Evolutionary conservation across 2,113 vertebrate species (phyloP).

Genomic region (Paedocypris sp.): DNA sequence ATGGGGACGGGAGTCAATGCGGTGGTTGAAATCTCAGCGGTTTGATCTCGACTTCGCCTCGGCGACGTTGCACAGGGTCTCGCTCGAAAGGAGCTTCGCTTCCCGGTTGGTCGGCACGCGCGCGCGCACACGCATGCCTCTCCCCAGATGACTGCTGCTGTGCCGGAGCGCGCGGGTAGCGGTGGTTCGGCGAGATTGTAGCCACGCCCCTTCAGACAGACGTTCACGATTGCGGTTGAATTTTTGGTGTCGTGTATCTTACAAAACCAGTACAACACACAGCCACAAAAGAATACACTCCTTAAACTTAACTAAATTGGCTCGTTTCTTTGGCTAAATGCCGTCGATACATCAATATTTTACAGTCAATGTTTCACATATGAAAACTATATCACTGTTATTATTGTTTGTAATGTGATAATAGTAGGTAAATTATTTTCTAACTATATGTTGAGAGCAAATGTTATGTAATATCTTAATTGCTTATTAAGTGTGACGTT

Average conservation of each 20-base stretch:
- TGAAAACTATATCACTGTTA: no score
- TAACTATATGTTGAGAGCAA: no score
- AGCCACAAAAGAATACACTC: background rate
- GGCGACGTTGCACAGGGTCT: background rate
- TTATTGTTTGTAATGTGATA: no score
- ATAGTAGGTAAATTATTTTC: no score
- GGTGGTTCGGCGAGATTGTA: background rate
- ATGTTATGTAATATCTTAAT: no score
- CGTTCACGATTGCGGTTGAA: background rate
- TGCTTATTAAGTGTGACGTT: no score
- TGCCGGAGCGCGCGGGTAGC: background rate
- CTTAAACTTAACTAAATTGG: no score
- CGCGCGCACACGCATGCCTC: slow-evolving; percentile 16
- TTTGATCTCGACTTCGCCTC: background rate
- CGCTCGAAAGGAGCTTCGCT: slow-evolving; percentile 21
- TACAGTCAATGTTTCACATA: no score
- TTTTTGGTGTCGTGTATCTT: background rate
- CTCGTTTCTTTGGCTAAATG: no score
- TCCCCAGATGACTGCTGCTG: background rate
- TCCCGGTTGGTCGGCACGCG: slow-evolving; percentile 26
- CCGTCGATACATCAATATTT: no score
- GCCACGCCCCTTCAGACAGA: slow-evolving; percentile 3
- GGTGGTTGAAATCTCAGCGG: background rate
- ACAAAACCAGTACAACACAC: background rate
- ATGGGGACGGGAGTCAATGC: slow-evolving; percentile 30